These are phyloP conservation scores for Sarcophaga rosellei DNA, from an alignment of 2,888 invertebrate genomes.

Conservation along the genomic window DNA sequence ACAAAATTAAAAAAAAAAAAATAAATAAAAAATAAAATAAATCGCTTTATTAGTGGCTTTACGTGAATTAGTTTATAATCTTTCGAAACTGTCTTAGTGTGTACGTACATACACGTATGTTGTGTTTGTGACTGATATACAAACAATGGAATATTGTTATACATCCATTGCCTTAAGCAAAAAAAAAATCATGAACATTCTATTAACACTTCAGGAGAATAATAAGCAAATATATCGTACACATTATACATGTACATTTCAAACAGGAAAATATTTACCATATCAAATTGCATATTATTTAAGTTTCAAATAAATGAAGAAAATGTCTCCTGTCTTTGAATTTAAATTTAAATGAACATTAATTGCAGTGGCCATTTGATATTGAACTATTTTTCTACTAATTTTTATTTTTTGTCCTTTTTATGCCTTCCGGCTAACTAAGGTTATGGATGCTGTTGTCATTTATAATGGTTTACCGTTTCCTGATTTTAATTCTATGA, in stretches of 20 bases:
- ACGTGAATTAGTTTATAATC: conserved; percentile 65
- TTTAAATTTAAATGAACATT: too few relatives aligned
- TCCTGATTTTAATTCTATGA: too few relatives aligned
- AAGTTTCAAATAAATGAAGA: too few relatives aligned
- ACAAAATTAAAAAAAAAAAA: conserved; percentile 33
- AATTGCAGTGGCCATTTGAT: too few relatives aligned
- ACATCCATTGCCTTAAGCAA: neutral
- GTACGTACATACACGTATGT: neutral
- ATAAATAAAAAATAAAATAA: conserved; percentile 29
- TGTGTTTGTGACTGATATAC: conserved; percentile 42
- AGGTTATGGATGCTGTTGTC: too few relatives aligned
- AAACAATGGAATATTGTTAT: conserved; percentile 39
- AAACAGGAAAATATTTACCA: neutral
- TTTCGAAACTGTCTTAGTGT: conserved; percentile 21
- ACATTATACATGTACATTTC: neutral
- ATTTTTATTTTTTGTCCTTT: too few relatives aligned
- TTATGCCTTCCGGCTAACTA: too few relatives aligned
- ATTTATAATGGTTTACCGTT: too few relatives aligned
- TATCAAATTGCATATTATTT: neutral
- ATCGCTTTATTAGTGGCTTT: conserved; percentile 55
- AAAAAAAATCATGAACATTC: conserved; percentile 46
- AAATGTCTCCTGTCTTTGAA: too few relatives aligned
- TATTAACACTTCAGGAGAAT: conserved; percentile 49
- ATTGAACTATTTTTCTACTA: too few relatives aligned
- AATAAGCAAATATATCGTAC: neutral